Conservation (phyloP, 2,113 vertebrate species). For the Nyctereutes procyonoides region DNA sequence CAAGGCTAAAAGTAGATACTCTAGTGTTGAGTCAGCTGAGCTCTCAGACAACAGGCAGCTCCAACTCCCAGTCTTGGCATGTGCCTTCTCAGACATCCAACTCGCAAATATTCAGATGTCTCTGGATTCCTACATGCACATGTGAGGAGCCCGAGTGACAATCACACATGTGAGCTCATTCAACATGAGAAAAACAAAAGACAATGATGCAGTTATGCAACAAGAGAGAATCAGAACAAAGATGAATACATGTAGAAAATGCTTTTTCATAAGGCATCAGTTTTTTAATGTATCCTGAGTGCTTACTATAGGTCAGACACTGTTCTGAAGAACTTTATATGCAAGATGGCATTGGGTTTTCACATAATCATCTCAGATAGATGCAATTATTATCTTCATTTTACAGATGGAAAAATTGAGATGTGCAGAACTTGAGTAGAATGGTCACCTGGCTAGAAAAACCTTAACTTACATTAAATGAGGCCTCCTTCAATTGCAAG, state of each 20-base stretch:
- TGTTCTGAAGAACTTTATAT: neutral
- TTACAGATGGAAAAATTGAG: conserved; percentile 1
- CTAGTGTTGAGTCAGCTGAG: neutral
- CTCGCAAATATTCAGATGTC: neutral
- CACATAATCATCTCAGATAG: neutral
- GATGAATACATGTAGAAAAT: neutral
- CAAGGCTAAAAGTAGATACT: neutral
- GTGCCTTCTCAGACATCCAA: neutral
- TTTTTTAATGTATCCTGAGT: neutral
- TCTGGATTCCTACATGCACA: neutral
- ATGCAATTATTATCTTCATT: neutral
- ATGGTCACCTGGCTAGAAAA: neutral
- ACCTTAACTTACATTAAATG: neutral
- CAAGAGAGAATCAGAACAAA: neutral
- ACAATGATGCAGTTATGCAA: neutral
- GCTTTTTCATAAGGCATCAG: neutral
- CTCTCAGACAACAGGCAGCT: neutral
- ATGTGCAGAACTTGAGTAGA: neutral
- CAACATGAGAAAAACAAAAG: neutral
- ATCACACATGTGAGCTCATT: neutral
- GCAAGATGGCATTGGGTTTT: neutral
- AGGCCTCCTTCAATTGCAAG: neutral
- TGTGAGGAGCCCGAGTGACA: neutral
- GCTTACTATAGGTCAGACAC: neutral
- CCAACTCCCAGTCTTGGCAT: neutral